Evolutionary conservation across 2,888 invertebrate species (phyloP).

Genomic region (Orthosia incerta): DNA sequence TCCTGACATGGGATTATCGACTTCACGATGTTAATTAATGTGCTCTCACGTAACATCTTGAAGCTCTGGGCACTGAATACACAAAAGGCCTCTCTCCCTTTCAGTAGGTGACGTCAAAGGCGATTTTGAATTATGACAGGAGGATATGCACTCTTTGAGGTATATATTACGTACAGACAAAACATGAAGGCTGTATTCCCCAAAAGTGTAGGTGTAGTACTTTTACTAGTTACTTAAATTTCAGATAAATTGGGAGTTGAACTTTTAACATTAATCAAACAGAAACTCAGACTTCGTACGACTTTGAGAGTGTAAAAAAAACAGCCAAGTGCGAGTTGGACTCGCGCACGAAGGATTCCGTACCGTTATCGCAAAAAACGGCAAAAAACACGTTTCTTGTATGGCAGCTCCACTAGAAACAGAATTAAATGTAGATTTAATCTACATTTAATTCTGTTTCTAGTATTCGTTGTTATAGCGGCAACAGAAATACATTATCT

Average conservation of each 20-base stretch:
- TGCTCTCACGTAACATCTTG: background rate
- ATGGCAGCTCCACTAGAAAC: too few relatives aligned
- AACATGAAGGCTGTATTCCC: background rate
- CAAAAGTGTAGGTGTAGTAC: background rate
- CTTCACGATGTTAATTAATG: constrained; percentile 14
- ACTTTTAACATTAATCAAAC: background rate
- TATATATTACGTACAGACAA: background rate
- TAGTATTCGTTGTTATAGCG: too few relatives aligned
- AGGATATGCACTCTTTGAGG: background rate
- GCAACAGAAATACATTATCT: too few relatives aligned
- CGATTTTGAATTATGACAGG: too few relatives aligned
- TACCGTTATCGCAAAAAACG: too few relatives aligned
- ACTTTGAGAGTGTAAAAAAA: background rate
- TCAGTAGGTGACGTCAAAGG: background rate
- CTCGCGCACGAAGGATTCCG: too few relatives aligned
- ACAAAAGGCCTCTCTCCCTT: background rate
- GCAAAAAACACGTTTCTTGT: too few relatives aligned
- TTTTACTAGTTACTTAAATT: background rate
- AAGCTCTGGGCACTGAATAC: background rate
- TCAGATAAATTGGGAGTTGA: background rate
- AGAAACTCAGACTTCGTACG: background rate
- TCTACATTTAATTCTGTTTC: too few relatives aligned
- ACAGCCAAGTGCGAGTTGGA: background rate
- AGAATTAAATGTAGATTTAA: too few relatives aligned
- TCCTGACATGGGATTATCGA: background rate